These are phyloP conservation scores for Ophonus ardosiacus DNA, from an alignment of 2,888 invertebrate species.

Conservation along the genomic window DNA sequence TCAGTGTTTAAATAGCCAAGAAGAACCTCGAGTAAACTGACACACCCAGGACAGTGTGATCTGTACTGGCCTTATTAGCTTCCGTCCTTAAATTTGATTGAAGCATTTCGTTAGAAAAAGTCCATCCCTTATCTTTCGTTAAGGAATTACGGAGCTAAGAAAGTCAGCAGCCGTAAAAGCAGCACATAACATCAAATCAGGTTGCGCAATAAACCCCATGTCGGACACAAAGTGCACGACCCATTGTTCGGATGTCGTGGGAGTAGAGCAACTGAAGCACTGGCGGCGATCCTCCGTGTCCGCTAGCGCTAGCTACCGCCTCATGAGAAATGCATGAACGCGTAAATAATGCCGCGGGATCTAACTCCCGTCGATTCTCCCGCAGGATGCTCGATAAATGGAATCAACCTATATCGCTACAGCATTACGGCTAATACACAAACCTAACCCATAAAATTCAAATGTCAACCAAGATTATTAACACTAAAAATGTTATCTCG, in stretches of 20 bases:
- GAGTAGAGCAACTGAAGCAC: not conserved
- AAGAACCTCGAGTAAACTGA: not conserved
- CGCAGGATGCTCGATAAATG: conserved; percentile 56
- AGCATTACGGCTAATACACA: not conserved
- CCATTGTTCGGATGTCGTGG: conserved; percentile 46
- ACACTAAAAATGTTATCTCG: too few species aligned
- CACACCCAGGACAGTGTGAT: not conserved
- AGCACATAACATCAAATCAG: conserved; percentile 38
- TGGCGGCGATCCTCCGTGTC: conserved; percentile 5
- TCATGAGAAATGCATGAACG: conserved; percentile 64
- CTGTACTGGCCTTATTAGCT: not conserved
- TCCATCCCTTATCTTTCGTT: not conserved
- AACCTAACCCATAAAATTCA: conserved; percentile 1
- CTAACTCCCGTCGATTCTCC: conserved; percentile 29
- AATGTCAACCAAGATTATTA: not conserved
- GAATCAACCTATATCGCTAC: conserved; percentile 51
- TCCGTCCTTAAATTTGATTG: not conserved
- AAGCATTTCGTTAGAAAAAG: not conserved
- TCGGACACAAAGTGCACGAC: conserved; percentile 18
- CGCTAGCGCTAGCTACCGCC: conserved; percentile 12
- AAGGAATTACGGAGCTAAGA: not conserved
- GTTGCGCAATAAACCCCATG: conserved; percentile 20
- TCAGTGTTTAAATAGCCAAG: too few species aligned
- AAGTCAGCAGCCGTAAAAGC: conserved; percentile 49
- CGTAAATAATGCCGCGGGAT: conserved; percentile 62